Conservation (phyloP, 2,888 invertebrate genomes). For the Apeira syringaria region DNA sequence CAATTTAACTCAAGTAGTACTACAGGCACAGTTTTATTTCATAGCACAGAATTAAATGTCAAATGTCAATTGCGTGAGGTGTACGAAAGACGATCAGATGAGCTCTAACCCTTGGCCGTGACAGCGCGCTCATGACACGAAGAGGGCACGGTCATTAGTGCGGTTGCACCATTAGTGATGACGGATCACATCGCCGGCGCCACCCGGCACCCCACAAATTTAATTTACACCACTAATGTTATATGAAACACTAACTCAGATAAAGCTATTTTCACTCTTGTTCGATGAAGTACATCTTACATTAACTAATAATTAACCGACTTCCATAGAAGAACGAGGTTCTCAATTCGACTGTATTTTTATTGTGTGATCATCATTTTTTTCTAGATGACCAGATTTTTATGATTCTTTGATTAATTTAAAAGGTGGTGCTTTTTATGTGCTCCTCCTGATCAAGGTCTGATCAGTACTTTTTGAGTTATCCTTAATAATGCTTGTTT, state of each 20-base stretch:
- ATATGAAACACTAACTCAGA: constrained; percentile 45
- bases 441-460: too few species aligned
- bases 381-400: too few species aligned
- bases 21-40: too few species aligned
- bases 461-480: too few species aligned
- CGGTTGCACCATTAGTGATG: constrained; percentile 70
- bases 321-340: too few species aligned
- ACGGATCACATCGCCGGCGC: constrained; percentile 72
- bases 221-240: constrained; percentile 75
- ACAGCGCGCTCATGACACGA: constrained; percentile 2
- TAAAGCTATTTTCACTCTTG: constrained; percentile 46
- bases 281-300: constrained; percentile 17
- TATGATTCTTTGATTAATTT: too few species aligned
- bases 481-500: too few species aligned
- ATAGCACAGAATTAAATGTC: constrained; percentile 2
- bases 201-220: constrained; percentile 72
- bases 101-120: constrained; percentile 1
- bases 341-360: too few species aligned
- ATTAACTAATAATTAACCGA: too few species aligned
- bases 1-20: too few species aligned
- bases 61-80: constrained; percentile 1
- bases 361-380: too few species aligned
- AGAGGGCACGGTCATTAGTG: constrained; percentile 57
- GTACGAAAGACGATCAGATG: constrained; percentile 1
- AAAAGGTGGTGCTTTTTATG: too few species aligned